These are phyloP conservation scores for Mobula hypostoma DNA, from an alignment of 2,113 vertebrate species.

Conservation along the genomic window DNA sequence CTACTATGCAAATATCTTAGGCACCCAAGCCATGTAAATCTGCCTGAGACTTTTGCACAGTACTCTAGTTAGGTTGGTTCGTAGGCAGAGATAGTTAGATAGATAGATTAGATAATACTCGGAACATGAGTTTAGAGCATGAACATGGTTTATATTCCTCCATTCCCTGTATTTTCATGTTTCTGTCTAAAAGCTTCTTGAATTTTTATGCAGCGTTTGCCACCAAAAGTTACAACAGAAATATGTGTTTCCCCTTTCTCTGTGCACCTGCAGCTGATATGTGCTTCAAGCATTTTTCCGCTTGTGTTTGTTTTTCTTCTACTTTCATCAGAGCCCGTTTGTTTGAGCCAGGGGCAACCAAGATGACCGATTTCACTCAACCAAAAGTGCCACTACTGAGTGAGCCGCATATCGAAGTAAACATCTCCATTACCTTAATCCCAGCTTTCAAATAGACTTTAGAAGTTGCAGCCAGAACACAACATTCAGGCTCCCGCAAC, in stretches of 20 bases:
- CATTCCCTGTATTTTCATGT: no score
- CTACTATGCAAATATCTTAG: no score
- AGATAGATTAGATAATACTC: no score
- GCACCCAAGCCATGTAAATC: no score
- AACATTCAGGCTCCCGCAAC: constrained; percentile 11
- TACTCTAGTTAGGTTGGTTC: no score
- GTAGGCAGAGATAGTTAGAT: no score
- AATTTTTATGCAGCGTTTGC: no score
- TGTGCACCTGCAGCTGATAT: background rate
- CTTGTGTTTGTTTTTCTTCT: background rate
- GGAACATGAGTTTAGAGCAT: no score
- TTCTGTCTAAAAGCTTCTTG: no score
- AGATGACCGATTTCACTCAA: background rate
- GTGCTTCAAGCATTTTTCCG: background rate
- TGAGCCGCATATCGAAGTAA: background rate
- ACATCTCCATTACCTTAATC: constrained; percentile 34
- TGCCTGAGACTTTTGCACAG: no score
- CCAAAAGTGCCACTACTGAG: background rate
- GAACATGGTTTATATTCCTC: no score
- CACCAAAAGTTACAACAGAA: no score
- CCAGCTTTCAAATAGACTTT: constrained; percentile 16
- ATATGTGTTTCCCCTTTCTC: background rate
- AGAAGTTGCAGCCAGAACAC: background rate
- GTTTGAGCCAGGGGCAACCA: background rate
- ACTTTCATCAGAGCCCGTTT: background rate